Conservation (phyloP, 2,113 vertebrate genomes). For the Oryzias celebensis region DNA sequence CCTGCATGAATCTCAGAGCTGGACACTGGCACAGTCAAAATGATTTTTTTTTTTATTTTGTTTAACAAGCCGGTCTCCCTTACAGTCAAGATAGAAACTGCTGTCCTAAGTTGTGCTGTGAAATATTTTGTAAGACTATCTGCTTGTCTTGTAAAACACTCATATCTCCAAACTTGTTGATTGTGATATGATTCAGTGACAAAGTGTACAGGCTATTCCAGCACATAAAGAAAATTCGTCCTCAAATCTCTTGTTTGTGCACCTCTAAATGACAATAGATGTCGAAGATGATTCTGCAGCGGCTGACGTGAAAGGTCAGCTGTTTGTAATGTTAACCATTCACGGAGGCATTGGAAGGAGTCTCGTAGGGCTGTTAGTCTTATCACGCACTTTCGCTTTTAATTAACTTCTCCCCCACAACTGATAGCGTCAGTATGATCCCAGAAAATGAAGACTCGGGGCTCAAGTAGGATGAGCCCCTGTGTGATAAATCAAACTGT, state of each 20-base stretch:
- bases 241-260: slow-evolving; percentile 25
- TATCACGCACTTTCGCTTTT: slow-evolving; percentile 45
- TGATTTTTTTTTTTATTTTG: slow-evolving; percentile 4
- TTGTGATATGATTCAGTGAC: slow-evolving; percentile 44
- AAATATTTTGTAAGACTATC: slow-evolving; percentile 54
- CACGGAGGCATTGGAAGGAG: slow-evolving; percentile 21
- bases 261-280: slow-evolving; percentile 19
- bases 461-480: slow-evolving; percentile 30
- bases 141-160: slow-evolving; percentile 57
- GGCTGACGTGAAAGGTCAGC: slow-evolving; percentile 21
- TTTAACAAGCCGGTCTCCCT: slow-evolving; percentile 6
- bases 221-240: slow-evolving; percentile 49
- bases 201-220: slow-evolving; percentile 13
- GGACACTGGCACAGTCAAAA: slow-evolving; percentile 2
- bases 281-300: slow-evolving; percentile 15
- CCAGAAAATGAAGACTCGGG: slow-evolving; percentile 27
- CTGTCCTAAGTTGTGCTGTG: slow-evolving; percentile 2
- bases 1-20: slow-evolving; percentile 3
- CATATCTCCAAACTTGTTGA: slow-evolving; percentile 9
- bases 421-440: slow-evolving; percentile 25
- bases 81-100: slow-evolving; percentile 1
- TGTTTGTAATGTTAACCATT: slow-evolving; percentile 30
- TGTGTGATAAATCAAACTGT: slow-evolving; percentile 47
- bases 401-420: slow-evolving; percentile 53
- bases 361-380: slow-evolving; percentile 23